Evolutionary conservation across 2,113 vertebrate genomes (phyloP).

Genomic region (Halcyon malimbica): DNA sequence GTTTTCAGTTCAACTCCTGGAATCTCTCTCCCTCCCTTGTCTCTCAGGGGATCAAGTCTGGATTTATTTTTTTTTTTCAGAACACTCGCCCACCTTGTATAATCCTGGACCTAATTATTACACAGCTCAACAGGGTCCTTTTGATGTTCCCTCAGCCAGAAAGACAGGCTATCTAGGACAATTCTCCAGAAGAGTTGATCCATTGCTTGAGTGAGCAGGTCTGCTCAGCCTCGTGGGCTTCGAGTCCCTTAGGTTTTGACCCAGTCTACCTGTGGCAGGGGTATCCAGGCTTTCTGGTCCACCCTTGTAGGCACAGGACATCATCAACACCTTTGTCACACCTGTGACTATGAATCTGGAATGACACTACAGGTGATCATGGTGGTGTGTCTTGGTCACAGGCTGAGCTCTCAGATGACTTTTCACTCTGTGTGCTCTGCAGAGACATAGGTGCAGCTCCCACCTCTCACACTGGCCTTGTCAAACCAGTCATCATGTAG

Average conservation of each 20-base stretch:
- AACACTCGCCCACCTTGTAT: not conserved
- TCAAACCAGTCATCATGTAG: not conserved
- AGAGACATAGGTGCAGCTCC: not conserved
- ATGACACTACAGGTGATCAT: not conserved
- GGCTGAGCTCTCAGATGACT: not conserved
- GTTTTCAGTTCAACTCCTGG: not conserved
- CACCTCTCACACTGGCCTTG: not conserved
- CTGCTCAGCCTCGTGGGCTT: not conserved
- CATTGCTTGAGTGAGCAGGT: not conserved
- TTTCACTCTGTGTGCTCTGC: not conserved
- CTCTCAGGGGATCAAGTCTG: not conserved
- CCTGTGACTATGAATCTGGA: not conserved
- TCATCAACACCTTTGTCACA: not conserved
- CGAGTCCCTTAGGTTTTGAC: not conserved
- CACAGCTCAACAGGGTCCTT: not conserved
- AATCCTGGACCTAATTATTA: fast-evolving
- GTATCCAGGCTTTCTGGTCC: not conserved
- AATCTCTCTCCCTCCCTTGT: fast-evolving
- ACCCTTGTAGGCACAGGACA: not conserved
- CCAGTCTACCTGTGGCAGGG: not conserved
- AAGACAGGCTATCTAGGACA: not conserved
- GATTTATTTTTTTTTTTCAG: not conserved
- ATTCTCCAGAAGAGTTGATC: not conserved
- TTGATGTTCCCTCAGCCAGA: not conserved
- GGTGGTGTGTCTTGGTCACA: not conserved